These are phyloP conservation scores for Syndactyla subalaris DNA, from an alignment of 2,797 vertebrate genomes.

Conservation along the genomic window DNA sequence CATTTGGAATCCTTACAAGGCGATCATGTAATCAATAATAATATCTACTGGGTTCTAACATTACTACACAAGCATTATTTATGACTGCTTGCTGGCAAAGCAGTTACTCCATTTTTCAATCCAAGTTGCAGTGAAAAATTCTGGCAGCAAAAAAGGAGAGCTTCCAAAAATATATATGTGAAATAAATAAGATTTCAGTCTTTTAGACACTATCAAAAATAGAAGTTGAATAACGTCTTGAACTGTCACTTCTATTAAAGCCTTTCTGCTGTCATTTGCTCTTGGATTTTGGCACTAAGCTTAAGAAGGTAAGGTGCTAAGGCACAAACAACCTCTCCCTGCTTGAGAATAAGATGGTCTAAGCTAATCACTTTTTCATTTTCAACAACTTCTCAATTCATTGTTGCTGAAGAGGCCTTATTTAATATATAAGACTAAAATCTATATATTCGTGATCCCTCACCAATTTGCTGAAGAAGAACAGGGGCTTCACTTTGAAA, in stretches of 20 bases:
- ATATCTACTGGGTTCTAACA: background rate
- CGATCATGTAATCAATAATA: background rate
- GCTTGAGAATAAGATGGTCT: background rate
- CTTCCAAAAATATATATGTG: background rate
- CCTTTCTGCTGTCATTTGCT: background rate
- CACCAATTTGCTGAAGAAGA: background rate
- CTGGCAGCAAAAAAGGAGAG: background rate
- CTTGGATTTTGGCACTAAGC: background rate
- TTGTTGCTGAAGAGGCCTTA: background rate
- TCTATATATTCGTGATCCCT: background rate
- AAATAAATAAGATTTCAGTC: background rate
- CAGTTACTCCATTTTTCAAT: constrained; percentile 23
- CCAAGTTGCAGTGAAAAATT: background rate
- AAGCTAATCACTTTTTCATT: background rate
- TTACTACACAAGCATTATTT: background rate
- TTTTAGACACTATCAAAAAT: background rate
- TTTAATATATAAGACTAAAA: background rate
- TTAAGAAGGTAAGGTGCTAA: background rate
- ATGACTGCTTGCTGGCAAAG: constrained; percentile 1
- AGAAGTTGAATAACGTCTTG: background rate
- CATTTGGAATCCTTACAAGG: background rate
- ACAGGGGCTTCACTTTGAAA: background rate
- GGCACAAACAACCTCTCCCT: background rate
- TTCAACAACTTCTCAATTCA: background rate
- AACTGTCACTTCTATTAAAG: background rate